Percentiles rank a stretch among this genome's conserved stretches.
Conservation (phyloP, 2,888 invertebrate species). For the Diarsia rubi region DNA sequence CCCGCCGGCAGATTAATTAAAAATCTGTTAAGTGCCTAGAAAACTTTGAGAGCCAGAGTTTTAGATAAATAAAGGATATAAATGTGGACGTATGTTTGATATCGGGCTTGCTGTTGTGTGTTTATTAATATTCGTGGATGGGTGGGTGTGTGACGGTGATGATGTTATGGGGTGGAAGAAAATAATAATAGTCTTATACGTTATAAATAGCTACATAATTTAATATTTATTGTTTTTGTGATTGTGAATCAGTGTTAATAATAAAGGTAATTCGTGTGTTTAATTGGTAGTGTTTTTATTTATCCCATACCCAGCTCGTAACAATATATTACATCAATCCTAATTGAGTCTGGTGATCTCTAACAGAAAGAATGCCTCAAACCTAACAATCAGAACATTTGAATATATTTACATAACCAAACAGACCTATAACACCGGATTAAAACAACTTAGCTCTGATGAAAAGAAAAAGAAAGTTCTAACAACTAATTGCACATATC, state of each 20-base stretch:
- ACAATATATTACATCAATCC: no score
- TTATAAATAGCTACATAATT: no score
- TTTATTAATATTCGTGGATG: constrained; percentile 58
- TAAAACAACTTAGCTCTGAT: background rate
- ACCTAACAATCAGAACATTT: no score
- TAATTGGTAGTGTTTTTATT: no score
- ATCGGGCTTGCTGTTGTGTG: constrained; percentile 50
- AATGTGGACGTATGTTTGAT: constrained; percentile 34
- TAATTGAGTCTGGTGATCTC: no score
- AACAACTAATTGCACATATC: background rate
- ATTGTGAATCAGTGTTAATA: no score
- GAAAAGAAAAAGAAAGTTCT: background rate
- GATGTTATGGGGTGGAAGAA: constrained; percentile 40
- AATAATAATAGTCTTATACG: constrained; percentile 27
- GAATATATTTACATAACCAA: no score
- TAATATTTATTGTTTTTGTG: no score
- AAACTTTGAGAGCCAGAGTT: constrained; percentile 37
- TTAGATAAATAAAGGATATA: constrained; percentile 53
- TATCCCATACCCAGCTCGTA: no score
- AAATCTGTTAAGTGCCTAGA: background rate
- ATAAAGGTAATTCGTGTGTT: no score
- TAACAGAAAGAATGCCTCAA: no score
- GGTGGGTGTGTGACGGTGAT: constrained; percentile 38
- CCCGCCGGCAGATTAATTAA: no score
- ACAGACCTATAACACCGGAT: background rate